Evolutionary conservation across 2,888 invertebrate genomes (phyloP), one percentile per base, ranked within the genome.

Genomic region (Pycnomerus fuliginosus): DNA sequence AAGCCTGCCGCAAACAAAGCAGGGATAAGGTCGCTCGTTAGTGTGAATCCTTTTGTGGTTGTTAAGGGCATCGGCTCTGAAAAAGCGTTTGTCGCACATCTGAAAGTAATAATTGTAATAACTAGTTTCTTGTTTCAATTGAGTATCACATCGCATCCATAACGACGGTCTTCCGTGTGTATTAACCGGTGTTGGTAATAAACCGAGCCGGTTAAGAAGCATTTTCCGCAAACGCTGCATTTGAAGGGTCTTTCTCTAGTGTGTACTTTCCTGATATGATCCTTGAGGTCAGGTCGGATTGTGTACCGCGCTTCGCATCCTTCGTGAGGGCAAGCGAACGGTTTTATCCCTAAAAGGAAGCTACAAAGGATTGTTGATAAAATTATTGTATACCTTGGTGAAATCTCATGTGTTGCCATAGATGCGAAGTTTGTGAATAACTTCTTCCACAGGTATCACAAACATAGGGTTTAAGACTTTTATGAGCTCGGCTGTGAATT

Each of bases 351-450:
- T 80, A 46, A 27, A 57, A 44, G 29, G 23, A 7, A 11, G 16
- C 8, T 3, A 11, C 15, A n/a, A 8, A 16, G 31, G 8, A 32
- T 3, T 38, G 25, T 29, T 20, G 14, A 29, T 16, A 16, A n/a
- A 10, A 17, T 14, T 35, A 22, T 16, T n/a, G 16, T 12, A 35
- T 65, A 71, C 80, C 81, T 74, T 80, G 79, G 63, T 82, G 82
- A 53, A 82, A 82, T 50, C 82, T 71, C 65, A 81, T 76, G 57
- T 82, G 82, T 40, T 82, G 82, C 80, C 81, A 81, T 55, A 82
- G 70, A 60, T 82, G 82, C 35, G 80, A 80, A 0, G 81, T 81
- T 60, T 82, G 82, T 0, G 82, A 73, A 54, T 79, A 79, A 3
- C 78, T 77, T 47, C 78, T 74, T n/a, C 80, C 80, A 51, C 81